These are phyloP conservation scores for Lates japonicus DNA, from an alignment of 2,797 vertebrate species.

Conservation along the genomic window DNA sequence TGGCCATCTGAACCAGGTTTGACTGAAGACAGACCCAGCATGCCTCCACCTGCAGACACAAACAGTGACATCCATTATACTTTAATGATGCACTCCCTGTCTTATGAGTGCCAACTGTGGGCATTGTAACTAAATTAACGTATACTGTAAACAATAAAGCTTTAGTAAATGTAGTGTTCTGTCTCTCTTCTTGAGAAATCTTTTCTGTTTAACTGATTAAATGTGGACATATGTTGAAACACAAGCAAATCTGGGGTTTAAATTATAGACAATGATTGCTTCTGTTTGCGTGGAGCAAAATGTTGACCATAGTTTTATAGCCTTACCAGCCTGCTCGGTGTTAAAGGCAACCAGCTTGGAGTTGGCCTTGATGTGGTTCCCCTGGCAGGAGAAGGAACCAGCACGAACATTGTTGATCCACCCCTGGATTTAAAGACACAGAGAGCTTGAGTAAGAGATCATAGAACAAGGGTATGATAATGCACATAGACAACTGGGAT, in stretches of 20 bases:
- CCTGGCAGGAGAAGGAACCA: slow-evolving; percentile 83
- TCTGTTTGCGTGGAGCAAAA: background rate
- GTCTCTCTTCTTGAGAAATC: background rate
- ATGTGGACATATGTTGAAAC: background rate
- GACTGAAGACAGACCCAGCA: slow-evolving; percentile 89
- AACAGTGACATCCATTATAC: background rate
- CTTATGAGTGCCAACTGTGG: background rate
- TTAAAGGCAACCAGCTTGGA: slow-evolving; percentile 90
- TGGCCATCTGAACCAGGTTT: slow-evolving; percentile 84
- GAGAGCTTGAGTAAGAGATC: background rate
- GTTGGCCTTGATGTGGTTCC: slow-evolving; percentile 92
- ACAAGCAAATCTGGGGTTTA: background rate
- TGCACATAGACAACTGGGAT: background rate
- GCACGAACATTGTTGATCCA: slow-evolving; percentile 91
- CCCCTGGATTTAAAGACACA: slow-evolving; percentile 80
- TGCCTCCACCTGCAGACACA: slow-evolving; percentile 86
- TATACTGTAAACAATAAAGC: background rate
- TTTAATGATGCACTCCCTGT: background rate
- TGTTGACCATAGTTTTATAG: background rate
- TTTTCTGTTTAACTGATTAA: background rate
- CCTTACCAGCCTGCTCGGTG: slow-evolving; percentile 89
- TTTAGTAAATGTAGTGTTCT: background rate
- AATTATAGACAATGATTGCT: background rate
- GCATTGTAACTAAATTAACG: background rate
- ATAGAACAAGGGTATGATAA: background rate